Base-by-base conservation (phyloP, 1,140 invertebrate genomes). In the Pararge aegeria region DNA sequence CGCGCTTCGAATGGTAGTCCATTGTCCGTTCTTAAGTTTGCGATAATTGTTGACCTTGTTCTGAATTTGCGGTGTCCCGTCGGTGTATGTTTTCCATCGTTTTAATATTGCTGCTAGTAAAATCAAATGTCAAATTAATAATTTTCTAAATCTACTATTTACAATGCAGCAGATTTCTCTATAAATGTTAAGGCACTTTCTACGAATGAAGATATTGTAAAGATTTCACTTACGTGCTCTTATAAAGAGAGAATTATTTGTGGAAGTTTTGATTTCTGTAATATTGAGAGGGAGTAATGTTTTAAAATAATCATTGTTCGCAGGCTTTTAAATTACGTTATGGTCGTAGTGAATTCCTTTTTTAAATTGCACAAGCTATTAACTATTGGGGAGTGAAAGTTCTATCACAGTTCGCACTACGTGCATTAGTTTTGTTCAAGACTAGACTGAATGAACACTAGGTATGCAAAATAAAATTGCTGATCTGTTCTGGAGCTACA, bases 31-130 rank as follows among this genome's bases (percentile, higher is more conserved):
- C 60, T 64, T 48, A 64, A 62, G 70, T 75, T 64, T 68, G 74
- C 69, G 78, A 87, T 78, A 75, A 74, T 81, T 87, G 68, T 78
- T 81, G 77, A 80, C 81, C 81, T 81, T 83, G 81, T 83, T 84
- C 78, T 70, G 66, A 64, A 80, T 85, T 75, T 72, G 65, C 53
- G 64, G 60, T 65, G 52, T 67, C 65, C 66, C 16, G 15, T 30
- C 30, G 40, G 53, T 18, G n/a, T 44, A 55, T 46, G 46, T 20
- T 52, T 52, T 30, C 21, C 46, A 27, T 27, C 46, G 20, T 27
- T 48, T 24, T 9, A 48, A 15, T 27, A 27, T 29, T 49, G 24
- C 9, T 7, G n/a, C n/a, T 13, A 16, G 13, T 48, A 24, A 52
- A 49, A 24, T 52, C 20, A 56, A 29, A 49, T 10, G 37, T 49